A percentile compares a stretch with the other conserved stretches of the same genome.
Conservation (phyloP, 2,888 invertebrate genomes). For the Arenicola marina region DNA sequence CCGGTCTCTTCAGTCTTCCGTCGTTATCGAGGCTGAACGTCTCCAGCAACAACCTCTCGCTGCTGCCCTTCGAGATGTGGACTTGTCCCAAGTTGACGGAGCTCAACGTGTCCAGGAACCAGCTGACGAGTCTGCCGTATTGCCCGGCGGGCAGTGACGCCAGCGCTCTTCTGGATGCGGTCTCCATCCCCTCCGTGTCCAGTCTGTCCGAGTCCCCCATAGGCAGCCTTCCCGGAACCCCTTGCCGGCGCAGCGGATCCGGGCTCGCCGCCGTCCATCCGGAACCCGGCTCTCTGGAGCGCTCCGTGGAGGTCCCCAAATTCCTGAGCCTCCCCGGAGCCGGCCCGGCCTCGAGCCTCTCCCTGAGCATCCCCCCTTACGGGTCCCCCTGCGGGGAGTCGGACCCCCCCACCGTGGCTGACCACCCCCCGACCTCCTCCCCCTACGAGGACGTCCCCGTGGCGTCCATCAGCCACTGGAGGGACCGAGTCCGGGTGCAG, state of each 20-base stretch:
- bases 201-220: not conserved
- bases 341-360: not conserved
- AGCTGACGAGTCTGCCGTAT: constrained; percentile 72
- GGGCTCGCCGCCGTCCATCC: too few relatives aligned
- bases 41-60: constrained; percentile 89
- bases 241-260: not conserved
- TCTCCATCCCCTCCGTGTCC: constrained; percentile 29
- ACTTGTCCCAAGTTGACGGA: constrained; percentile 82
- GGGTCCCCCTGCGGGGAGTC: too few relatives aligned
- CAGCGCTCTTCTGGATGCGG: constrained; percentile 8
- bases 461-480: constrained; percentile 21
- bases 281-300: too few relatives aligned
- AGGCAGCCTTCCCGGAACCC: not conserved
- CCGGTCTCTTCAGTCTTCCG: constrained; percentile 80
- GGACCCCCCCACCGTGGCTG: not conserved
- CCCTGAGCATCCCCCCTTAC: not conserved
- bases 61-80: constrained; percentile 85
- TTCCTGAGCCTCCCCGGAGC: too few relatives aligned
- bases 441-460: not conserved
- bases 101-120: constrained; percentile 86
- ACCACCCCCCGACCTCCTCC: not conserved
- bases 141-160: not conserved
- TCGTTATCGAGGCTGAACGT: constrained; percentile 81
- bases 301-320: not conserved
- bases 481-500: constrained; percentile 19